Evolutionary conservation across 2,888 invertebrate genomes (phyloP).

Genomic region (Eupithecia subfuscata): DNA sequence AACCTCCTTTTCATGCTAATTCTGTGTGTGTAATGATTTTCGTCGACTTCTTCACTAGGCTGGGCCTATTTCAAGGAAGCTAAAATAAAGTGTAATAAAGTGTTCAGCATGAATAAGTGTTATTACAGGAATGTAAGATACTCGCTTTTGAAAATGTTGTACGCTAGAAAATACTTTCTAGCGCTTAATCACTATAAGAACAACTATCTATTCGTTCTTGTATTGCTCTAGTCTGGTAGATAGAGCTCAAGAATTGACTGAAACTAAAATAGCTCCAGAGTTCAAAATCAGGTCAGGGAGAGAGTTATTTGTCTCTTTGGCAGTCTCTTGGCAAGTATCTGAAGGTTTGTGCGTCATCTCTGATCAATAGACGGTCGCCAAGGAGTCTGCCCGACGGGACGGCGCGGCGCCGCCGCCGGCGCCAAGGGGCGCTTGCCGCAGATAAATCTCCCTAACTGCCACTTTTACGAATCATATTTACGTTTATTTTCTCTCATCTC

Average conservation of each 20-base stretch:
- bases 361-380: constrained; percentile 72
- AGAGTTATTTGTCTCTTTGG: background rate
- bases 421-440: constrained; percentile 66
- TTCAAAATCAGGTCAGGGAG: background rate
- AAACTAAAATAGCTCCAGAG: background rate
- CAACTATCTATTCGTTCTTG: background rate
- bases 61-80: too few relatives aligned
- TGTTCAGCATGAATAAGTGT: too few relatives aligned
- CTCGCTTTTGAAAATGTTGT: too few relatives aligned
- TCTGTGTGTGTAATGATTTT: too few relatives aligned
- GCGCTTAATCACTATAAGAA: background rate
- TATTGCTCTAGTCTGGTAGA: background rate
- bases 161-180: too few relatives aligned
- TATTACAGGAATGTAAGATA: too few relatives aligned
- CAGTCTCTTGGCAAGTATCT: constrained; percentile 7
- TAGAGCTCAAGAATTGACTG: background rate
- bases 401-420: constrained; percentile 74
- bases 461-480: constrained; percentile 58
- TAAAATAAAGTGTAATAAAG: too few relatives aligned
- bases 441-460: constrained; percentile 64
- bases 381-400: constrained; percentile 78
- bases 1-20: too few relatives aligned
- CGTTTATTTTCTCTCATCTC: too few relatives aligned
- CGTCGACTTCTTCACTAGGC: too few relatives aligned
- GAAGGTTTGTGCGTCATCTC: constrained; percentile 53